Conservation (phyloP, 2,888 invertebrate genomes). For the Cerastis leucographa region DNA sequence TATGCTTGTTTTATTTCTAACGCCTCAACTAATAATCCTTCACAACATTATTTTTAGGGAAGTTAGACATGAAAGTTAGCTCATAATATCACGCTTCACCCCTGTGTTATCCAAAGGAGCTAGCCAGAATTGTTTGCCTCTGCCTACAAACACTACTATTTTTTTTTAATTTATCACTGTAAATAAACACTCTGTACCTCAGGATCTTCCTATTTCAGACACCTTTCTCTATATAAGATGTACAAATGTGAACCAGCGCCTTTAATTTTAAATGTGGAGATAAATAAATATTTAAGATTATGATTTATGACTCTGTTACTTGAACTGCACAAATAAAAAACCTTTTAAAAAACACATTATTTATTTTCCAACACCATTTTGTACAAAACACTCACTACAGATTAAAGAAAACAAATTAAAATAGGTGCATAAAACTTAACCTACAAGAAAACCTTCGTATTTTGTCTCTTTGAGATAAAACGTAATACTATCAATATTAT, state of each 20-base stretch:
- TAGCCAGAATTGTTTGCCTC: no score
- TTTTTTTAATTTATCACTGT: no score
- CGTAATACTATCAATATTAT: conserved; percentile 17
- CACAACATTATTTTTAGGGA: neutral
- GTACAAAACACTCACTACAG: conserved; percentile 37
- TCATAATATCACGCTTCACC: neutral
- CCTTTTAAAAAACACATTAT: conserved; percentile 9
- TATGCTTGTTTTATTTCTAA: conserved; percentile 45
- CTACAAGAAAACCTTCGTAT: neutral
- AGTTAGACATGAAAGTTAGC: neutral
- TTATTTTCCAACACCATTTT: conserved; percentile 56
- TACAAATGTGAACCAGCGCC: no score
- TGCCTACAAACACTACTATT: no score
- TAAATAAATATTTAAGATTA: no score
- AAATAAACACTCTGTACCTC: no score
- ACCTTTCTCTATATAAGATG: no score
- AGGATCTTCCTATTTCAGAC: no score
- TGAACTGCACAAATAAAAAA: conserved; percentile 8
- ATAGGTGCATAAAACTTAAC: conserved; percentile 39
- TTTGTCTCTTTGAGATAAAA: neutral
- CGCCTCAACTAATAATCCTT: neutral
- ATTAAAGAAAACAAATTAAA: conserved; percentile 19
- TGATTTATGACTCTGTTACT: no score
- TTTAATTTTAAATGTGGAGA: no score
- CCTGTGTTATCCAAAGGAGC: neutral